A percentile compares a stretch with the other conserved stretches of the same genome.
phyloP scores from a whole-genome alignment of 2,888 invertebrate species.

The Sacculina carcini region DNA sequence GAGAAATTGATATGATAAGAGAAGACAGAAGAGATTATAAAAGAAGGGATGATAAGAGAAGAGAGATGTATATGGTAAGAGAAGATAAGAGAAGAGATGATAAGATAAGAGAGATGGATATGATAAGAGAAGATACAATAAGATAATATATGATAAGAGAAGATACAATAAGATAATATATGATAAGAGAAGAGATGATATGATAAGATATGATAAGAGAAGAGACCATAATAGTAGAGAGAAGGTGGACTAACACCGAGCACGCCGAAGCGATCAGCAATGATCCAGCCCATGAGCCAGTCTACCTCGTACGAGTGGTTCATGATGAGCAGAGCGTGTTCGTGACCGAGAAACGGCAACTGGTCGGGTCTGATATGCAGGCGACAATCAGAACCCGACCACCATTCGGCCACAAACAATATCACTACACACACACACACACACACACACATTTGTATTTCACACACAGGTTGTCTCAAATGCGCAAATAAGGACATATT shows the following conservation, averaged over 20 bases:
- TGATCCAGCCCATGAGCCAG: constrained; percentile 82
- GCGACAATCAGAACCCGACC: constrained; percentile 46
- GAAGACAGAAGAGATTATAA: no score
- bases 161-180: no score
- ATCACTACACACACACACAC: constrained; percentile 36
- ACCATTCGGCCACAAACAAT: constrained; percentile 80
- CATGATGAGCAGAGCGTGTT: constrained; percentile 69
- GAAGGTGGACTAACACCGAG: constrained; percentile 39
- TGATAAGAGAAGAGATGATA: no score
- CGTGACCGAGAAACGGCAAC: constrained; percentile 37
- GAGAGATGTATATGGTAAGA: no score
- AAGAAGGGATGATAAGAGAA: no score
- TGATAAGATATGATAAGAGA: no score
- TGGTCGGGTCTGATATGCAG: constrained; percentile 45
- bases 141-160: no score
- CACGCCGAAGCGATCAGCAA: constrained; percentile 48
- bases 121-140: no score
- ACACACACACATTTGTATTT: background rate
- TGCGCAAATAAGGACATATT: background rate
- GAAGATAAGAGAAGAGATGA: no score
- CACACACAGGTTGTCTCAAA: background rate
- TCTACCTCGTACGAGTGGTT: constrained; percentile 89
- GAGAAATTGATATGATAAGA: no score
- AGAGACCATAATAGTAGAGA: background rate
- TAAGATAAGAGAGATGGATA: no score